Base-by-base conservation (phyloP, 1,140 invertebrate species). In the Helicoverpa armigera region DNA sequence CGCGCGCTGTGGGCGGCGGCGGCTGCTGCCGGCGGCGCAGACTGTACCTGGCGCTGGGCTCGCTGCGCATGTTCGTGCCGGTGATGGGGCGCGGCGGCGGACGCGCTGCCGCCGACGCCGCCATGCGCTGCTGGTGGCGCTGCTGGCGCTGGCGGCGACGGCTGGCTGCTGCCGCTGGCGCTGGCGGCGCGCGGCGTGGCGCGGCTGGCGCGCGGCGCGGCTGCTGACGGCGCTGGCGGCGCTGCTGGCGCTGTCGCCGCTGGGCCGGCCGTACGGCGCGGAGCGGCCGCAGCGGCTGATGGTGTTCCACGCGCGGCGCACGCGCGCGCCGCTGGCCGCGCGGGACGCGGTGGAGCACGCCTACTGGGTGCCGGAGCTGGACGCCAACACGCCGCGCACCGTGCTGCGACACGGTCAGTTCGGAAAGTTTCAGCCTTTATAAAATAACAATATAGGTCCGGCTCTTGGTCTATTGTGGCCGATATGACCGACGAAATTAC, bases 11-110 rank as follows among this genome's bases (percentile, higher is more conserved):
- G 86, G 83, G 81, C 79, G 82, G 89, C 85, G 61, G 93, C 95
- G 77, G 91, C 96, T 80, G 95, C 91, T 97, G 80, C 97, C 97
- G n/a, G 96, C 97, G 80, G 95, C 97, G 31, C 96, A 97, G 88
- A 95, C 96, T 54, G 78, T 98, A 98, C 91, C 95, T 97, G 86
- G 94, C 96, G 65, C 97, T 98, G 80, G 94, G 92, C 82, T 94
- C 94, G 79, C 85, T 96, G 50, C 93, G 94, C 84, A 92, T 95
- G 88, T 94, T 95, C 88, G 97, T 98, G 81, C 98, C 98, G 3
- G 96, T 98, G 81, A 97, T 98, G 97, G 98, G 98, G 60, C 96
- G 98, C 86, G 95, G 98, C 48, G 82, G 82, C 91, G 12, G 95
- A 97, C 35, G 96, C 85, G 92, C 96, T 97, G 43, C 96, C 87